Evolutionary conservation across 1,140 invertebrate species (phyloP), one percentile per base, ranked within the genome.

Genomic region (Macrocentrus cingulum): DNA sequence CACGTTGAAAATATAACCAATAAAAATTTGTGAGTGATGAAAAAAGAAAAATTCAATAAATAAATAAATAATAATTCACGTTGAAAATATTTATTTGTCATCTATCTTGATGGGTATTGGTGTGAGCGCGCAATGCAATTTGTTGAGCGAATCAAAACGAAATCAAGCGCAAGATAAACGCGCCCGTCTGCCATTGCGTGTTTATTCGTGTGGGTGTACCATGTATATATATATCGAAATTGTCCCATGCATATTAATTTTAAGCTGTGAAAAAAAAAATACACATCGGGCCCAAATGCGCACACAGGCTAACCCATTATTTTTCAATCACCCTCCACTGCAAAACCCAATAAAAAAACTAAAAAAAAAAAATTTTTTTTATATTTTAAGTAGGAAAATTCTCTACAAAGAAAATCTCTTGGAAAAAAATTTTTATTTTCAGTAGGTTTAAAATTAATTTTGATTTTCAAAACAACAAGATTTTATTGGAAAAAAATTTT

Each of bases 151-250:
- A 79, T 78, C 76, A 76, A 78, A 76, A 76, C 67, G 75, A 78
- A 78, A 78, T 76, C 74, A 76, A 74, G 70, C 72, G 74, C 76
- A 76, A 76, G 72, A 76, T 76, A 79, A 79, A 79, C 72, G 74
- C n/a, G n/a, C 37, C 18, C 44, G 36, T 44, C 72, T 66, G 65
- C 69, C 64, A 68, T 65, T 37, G 15, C 20, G 4, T 45, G n/a
- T n/a, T n/a, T n/a, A n/a, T n/a, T n/a, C n/a, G n/a, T n/a, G n/a
- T n/a, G n/a, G n/a, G n/a, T n/a, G n/a, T n/a, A n/a, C n/a, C n/a
- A n/a, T n/a, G n/a, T n/a, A n/a, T n/a, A n/a, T n/a, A n/a, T n/a
- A n/a, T n/a, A 22, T 18, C 15, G 48, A 49, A n/a, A 11, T 68
- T 66, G 66, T 65, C 67, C 73, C 75, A 78, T 79, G 75, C 77